Conservation (phyloP, 2,797 vertebrate species). For the Dryobates pubescens region DNA sequence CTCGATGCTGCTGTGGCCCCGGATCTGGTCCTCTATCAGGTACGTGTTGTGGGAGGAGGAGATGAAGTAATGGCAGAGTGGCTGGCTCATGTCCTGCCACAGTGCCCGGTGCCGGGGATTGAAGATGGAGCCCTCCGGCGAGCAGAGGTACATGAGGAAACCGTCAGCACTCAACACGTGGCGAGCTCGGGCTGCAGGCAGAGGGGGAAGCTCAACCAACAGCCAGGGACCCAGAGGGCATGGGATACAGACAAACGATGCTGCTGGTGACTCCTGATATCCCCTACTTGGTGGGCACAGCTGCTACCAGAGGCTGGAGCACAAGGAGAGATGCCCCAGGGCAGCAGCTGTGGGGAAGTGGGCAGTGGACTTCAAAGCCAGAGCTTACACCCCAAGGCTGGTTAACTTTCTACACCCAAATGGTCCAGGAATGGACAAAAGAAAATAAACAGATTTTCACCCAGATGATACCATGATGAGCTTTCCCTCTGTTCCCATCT, state of each 20-base stretch:
- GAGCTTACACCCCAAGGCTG: not conserved
- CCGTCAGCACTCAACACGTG: conserved; percentile 88
- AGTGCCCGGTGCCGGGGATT: conserved; percentile 76
- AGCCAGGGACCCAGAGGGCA: not conserved
- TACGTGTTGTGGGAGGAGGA: conserved; percentile 98
- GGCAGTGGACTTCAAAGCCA: not conserved
- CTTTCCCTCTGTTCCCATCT: not conserved
- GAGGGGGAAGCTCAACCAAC: not conserved
- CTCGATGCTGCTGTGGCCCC: conserved; percentile 93
- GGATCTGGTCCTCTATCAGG: conserved; percentile 93
- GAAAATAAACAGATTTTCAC: not conserved
- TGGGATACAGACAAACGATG: not conserved
- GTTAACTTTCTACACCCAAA: not conserved
- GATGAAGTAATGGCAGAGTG: conserved; percentile 94
- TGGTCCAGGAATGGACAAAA: not conserved
- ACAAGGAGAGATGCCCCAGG: not conserved
- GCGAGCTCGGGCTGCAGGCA: conserved; percentile 82
- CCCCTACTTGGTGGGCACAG: not conserved
- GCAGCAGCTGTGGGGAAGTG: not conserved
- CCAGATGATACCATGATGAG: not conserved
- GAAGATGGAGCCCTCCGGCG: conserved; percentile 90
- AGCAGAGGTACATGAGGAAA: conserved; percentile 93
- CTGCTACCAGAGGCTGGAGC: not conserved
- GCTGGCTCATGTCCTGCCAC: conserved; percentile 92
- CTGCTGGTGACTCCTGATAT: not conserved